Evolutionary conservation across 2,113 vertebrate genomes (phyloP).

Genomic region (Bucco capensis): DNA sequence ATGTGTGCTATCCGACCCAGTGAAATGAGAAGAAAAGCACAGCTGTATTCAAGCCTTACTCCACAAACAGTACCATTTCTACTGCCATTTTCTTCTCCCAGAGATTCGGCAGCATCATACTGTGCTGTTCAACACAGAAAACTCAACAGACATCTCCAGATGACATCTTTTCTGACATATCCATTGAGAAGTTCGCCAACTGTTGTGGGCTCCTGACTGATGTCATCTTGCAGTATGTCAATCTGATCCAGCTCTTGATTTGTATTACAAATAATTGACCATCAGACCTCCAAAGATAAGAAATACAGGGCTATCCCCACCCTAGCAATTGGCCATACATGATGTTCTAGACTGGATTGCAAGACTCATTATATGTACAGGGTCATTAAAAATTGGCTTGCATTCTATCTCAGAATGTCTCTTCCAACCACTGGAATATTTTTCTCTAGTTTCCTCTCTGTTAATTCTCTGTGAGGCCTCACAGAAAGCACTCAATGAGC

Average conservation of each 20-base stretch:
- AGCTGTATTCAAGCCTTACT: not conserved
- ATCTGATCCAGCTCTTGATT: not conserved
- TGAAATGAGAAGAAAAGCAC: not conserved
- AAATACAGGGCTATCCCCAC: not conserved
- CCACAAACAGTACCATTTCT: not conserved
- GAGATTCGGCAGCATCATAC: fast-evolving
- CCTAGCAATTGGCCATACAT: not conserved
- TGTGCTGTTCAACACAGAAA: not conserved
- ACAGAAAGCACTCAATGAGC: not conserved
- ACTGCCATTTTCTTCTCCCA: too few species aligned
- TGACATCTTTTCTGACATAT: fast-evolving
- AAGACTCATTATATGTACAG: not conserved
- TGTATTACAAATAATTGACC: not conserved
- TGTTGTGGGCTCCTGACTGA: not conserved
- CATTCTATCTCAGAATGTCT: not conserved
- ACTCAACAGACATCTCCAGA: not conserved
- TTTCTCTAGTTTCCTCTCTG: slow-evolving; percentile 30
- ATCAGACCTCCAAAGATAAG: not conserved
- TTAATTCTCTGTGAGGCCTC: slow-evolving; percentile 46
- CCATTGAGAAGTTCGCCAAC: not conserved
- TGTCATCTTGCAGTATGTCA: not conserved
- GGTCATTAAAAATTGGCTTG: not conserved
- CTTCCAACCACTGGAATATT: slow-evolving; percentile 33
- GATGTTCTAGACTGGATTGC: not conserved
- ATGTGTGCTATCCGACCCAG: not conserved